Conservation (phyloP, 2,113 vertebrate genomes). For the Neogobius melanostomus region DNA sequence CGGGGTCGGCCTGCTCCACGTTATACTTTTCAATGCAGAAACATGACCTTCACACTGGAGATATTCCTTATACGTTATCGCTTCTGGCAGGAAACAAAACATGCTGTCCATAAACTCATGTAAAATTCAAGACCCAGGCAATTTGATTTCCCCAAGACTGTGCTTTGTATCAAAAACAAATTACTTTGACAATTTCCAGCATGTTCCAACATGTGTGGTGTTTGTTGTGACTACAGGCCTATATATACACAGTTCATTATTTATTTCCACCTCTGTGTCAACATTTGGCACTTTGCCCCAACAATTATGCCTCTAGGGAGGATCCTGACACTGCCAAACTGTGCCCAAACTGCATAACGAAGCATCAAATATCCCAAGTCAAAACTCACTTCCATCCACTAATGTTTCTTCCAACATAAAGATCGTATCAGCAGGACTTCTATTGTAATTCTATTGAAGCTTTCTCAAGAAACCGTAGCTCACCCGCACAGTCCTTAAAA, state of each 20-base stretch:
- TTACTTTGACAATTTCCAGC: background rate
- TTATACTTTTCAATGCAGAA: slow-evolving; percentile 15
- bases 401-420: slow-evolving; percentile 33
- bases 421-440: slow-evolving; percentile 49
- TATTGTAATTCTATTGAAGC: slow-evolving; percentile 12
- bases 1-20: slow-evolving; percentile 31
- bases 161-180: too few species aligned
- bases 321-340: background rate
- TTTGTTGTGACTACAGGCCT: background rate
- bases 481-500: slow-evolving; percentile 17
- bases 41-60: slow-evolving; percentile 13
- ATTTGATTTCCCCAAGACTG: background rate
- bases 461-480: slow-evolving; percentile 13
- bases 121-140: background rate
- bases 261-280: background rate
- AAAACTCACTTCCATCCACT: slow-evolving; percentile 18
- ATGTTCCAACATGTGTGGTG: background rate
- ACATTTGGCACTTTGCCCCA: background rate
- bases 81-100: slow-evolving; percentile 12
- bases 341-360: background rate
- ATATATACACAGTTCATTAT: too few species aligned
- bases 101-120: background rate
- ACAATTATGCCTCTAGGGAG: background rate
- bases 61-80: slow-evolving; percentile 5
- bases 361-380: slow-evolving; percentile 29